phyloP scores from a whole-genome alignment of 2,797 vertebrate species.

The Melopsittacus undulatus region DNA sequence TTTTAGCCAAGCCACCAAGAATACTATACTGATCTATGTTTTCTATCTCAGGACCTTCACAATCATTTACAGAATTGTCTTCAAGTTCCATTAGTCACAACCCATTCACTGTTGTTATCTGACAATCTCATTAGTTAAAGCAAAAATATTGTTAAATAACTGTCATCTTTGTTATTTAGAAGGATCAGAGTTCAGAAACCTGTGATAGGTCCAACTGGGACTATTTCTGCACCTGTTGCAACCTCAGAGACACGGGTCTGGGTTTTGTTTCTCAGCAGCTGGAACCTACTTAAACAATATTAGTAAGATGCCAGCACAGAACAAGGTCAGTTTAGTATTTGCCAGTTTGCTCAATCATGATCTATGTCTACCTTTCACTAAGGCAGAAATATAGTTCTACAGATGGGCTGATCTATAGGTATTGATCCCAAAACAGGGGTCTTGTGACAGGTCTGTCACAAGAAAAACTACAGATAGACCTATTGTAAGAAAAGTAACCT shows the following conservation, averaged over 20 bases:
- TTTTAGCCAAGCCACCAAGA: background rate
- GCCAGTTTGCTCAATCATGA: background rate
- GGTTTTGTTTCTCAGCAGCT: background rate
- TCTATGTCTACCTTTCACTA: background rate
- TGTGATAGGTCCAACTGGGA: background rate
- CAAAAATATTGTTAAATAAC: background rate
- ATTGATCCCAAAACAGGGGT: background rate
- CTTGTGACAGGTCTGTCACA: rapidly evolving
- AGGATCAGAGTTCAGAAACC: background rate
- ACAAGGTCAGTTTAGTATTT: background rate
- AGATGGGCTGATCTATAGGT: background rate
- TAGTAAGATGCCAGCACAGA: background rate
- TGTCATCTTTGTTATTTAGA: background rate
- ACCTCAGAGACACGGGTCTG: background rate
- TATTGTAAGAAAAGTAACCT: background rate
- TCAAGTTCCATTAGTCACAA: background rate
- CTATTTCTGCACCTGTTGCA: background rate
- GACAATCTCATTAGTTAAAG: background rate
- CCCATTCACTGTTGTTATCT: background rate
- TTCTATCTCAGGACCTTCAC: background rate
- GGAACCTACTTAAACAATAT: conserved; percentile 5
- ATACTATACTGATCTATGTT: background rate
- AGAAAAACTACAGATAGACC: background rate
- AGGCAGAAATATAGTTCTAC: background rate
- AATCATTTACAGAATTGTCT: background rate